These are phyloP conservation scores for Synchiropus splendidus DNA, from an alignment of 2,113 vertebrate species.

Conservation along the genomic window DNA sequence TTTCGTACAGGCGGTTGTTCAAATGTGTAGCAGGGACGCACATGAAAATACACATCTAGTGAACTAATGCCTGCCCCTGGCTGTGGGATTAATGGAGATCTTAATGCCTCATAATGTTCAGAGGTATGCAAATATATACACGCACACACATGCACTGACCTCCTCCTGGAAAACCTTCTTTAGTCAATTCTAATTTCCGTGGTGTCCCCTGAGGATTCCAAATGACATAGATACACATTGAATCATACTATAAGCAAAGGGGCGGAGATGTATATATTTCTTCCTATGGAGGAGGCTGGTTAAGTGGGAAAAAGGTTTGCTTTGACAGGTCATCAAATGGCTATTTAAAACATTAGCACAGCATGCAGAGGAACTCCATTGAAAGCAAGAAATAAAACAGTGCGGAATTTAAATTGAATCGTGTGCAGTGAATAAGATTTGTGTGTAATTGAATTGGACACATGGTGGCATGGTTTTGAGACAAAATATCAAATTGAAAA, in stretches of 20 bases:
- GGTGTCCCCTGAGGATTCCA: slow-evolving; percentile 19
- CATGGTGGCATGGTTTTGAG: too few relatives aligned
- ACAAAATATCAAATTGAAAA: too few relatives aligned
- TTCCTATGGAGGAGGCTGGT: background rate
- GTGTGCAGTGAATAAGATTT: too few relatives aligned
- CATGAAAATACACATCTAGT: slow-evolving; percentile 31
- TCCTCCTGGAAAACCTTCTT: slow-evolving; percentile 8
- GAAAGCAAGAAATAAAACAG: too few relatives aligned
- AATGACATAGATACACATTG: slow-evolving; percentile 10
- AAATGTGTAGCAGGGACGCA: slow-evolving; percentile 1
- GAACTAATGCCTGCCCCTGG: slow-evolving; percentile 25
- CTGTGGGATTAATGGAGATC: slow-evolving; percentile 45
- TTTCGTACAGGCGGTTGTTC: slow-evolving; percentile 1
- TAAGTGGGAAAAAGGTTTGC: too few relatives aligned
- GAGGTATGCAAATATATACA: slow-evolving; percentile 9
- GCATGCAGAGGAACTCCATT: too few relatives aligned
- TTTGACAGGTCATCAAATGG: background rate
- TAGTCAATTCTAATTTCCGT: slow-evolving; percentile 38
- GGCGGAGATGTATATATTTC: background rate
- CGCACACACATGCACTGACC: slow-evolving; percentile 12
- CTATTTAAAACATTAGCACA: background rate
- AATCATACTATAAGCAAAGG: background rate
- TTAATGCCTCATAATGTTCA: slow-evolving; percentile 31
- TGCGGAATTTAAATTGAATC: too few relatives aligned
- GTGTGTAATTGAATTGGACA: too few relatives aligned